Conservation (phyloP, 2,113 vertebrate genomes). For the Lagopus leucura region DNA sequence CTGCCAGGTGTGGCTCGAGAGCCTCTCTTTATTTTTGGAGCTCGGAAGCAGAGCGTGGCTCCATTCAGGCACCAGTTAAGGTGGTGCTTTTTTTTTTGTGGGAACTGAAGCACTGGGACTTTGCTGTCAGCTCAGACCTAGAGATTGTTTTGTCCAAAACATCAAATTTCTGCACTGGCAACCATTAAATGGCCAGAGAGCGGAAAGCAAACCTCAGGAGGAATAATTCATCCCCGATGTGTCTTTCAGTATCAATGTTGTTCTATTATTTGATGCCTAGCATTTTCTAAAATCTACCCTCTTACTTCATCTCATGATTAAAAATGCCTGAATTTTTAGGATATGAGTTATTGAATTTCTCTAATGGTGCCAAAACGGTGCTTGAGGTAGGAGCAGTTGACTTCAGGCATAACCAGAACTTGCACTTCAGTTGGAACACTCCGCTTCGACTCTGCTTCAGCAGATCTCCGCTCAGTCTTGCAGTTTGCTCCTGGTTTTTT, state of each 20-base stretch:
- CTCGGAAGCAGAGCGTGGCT: neutral
- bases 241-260: neutral
- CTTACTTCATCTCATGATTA: neutral
- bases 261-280: neutral
- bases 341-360: neutral
- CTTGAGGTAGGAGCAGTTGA: neutral
- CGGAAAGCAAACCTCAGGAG: neutral
- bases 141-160: neutral
- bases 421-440: neutral
- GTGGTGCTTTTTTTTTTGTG: neutral
- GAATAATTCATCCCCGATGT: neutral
- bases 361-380: neutral
- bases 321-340: neutral
- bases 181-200: neutral
- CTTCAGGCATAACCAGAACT: neutral
- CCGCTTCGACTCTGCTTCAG: neutral
- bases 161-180: neutral
- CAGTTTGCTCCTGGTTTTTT: neutral
- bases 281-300: neutral
- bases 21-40: neutral
- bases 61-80: neutral
- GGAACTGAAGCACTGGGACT: neutral
- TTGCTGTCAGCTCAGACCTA: neutral
- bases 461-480: neutral
- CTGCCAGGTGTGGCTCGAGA: neutral